A percentile compares a stretch with the other conserved stretches of the same genome.
phyloP scores from a whole-genome alignment of 2,797 vertebrate species.

The Moxostoma hubbsi region DNA sequence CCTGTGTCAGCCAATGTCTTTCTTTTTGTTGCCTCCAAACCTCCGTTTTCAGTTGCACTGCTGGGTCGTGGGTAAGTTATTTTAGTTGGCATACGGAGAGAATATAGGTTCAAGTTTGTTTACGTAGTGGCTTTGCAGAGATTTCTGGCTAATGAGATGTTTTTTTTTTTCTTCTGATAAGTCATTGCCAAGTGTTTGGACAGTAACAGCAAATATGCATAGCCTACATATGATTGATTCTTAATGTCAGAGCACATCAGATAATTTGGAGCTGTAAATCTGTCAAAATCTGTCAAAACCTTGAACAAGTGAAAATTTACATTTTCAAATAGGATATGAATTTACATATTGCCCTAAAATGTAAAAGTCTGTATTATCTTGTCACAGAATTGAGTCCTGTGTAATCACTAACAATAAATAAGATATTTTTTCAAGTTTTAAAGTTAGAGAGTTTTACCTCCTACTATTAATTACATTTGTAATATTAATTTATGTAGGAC shows the following conservation, averaged over 20 bases:
- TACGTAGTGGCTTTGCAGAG: conserved; percentile 27
- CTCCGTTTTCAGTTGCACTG: conserved; percentile 1
- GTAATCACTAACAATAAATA: no score
- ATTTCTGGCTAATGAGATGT: conserved; percentile 43
- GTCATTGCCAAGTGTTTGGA: conserved; percentile 21
- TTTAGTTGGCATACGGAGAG: conserved; percentile 49
- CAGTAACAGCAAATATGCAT: conserved; percentile 26
- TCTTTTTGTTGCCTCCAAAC: conserved; percentile 1
- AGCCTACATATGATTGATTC: conserved; percentile 12
- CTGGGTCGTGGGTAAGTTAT: conserved; percentile 19
- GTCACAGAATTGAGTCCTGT: no score
- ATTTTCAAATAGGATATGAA: no score
- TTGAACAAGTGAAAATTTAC: no score
- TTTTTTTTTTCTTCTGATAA: conserved; percentile 36
- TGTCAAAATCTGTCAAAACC: no score
- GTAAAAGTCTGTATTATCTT: no score
- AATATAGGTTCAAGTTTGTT: conserved; percentile 40
- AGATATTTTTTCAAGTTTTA: no score
- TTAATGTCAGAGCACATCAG: not conserved
- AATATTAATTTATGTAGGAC: no score
- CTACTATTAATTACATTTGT: no score
- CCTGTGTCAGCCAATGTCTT: conserved; percentile 28
- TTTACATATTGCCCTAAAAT: no score
- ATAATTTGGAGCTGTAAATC: not conserved
- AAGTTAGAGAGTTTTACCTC: no score